These are phyloP conservation scores for Chaetops frenatus DNA, from an alignment of 2,113 vertebrate genomes.

Conservation along the genomic window DNA sequence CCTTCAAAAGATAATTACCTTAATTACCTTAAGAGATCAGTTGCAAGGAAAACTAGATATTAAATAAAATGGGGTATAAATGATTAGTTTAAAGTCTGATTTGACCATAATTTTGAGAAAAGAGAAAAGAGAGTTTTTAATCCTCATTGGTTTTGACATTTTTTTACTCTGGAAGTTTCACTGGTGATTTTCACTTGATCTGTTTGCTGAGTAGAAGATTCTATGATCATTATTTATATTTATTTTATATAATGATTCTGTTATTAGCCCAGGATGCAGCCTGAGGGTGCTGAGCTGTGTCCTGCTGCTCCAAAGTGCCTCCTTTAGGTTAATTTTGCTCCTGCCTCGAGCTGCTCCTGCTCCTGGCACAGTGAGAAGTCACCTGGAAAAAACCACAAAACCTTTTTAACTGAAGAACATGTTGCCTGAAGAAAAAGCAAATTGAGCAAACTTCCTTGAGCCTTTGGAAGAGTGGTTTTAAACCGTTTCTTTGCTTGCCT, in stretches of 20 bases:
- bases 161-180: neutral
- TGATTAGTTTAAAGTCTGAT: neutral
- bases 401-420: neutral
- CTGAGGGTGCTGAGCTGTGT: neutral
- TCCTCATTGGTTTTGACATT: accelerated
- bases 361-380: neutral
- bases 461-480: neutral
- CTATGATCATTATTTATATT: accelerated
- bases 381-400: neutral
- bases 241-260: neutral
- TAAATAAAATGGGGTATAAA: neutral
- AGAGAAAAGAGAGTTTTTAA: neutral
- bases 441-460: neutral
- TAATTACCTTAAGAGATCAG: neutral
- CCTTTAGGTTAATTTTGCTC: neutral
- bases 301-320: neutral
- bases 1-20: neutral
- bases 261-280: neutral
- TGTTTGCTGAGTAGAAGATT: neutral
- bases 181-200: neutral
- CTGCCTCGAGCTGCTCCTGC: neutral
- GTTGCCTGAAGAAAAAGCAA: neutral
- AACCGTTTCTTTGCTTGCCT: neutral
- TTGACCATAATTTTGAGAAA: neutral
- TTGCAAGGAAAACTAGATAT: neutral